Base-by-base conservation (phyloP, 1,140 invertebrate species). In the Drosophila varians region DNA sequence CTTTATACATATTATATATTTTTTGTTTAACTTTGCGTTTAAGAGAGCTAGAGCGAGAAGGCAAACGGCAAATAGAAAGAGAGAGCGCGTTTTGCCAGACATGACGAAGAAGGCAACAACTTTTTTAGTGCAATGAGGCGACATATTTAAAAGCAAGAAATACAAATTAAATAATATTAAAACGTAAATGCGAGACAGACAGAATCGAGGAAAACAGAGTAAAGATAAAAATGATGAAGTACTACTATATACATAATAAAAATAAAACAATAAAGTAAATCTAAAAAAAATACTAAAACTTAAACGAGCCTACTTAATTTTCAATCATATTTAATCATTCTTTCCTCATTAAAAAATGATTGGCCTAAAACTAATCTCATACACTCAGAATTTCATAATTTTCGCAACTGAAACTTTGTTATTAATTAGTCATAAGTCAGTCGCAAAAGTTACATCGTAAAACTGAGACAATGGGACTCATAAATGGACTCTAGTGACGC, bases 51-150 rank as follows among this genome's bases (percentile, higher is more conserved):
- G 52, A 75, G 60, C 47, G 65, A 49, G 71, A 21, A 21, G 21
- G 21, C 21, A 21, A 21, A 65, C 21, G 58, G 54, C 76, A n/a
- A 74, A 62, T 51, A 46, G 12, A 34, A 58, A 80, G 36, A 54
- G 55, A 82, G 56, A 36, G 7, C 12, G 56, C 47, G 23, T 12
- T 28, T 18, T 48, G 26, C 25, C 14, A 16, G 46, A 16, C 48
- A 21, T 19, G 31, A 40, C 18, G 14, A 12, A 16, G 14, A 64
- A 25, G 60, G 45, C 52, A 74, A 78, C 31, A 51, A 49, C 28
- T 71, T 52, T 52, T 51, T 79, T 74, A 76, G 72, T 80, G 77
- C 77, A 80, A 80, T 82, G 78, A 76, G 68, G 73, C 66, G 71
- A 65, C 58, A 74, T 57, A 76, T 38, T 53, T 55, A 61, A 19